phyloP scores from a whole-genome alignment of 2,113 vertebrate genomes.

The Donacobius atricapilla region DNA sequence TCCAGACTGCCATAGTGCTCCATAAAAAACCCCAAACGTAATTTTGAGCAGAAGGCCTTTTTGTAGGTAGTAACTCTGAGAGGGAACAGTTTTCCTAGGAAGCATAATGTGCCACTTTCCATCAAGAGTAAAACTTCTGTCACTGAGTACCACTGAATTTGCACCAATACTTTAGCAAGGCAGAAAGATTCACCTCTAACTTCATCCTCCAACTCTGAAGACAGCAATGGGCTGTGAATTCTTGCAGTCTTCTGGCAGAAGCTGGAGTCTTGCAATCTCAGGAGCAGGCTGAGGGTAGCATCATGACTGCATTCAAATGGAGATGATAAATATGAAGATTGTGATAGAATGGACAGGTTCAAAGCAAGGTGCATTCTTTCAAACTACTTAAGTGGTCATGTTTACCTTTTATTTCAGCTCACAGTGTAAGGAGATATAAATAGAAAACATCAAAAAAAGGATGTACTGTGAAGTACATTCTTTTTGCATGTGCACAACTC shows the following conservation, averaged over 20 bases:
- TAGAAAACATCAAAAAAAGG: background rate
- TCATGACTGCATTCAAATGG: background rate
- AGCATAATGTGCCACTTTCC: background rate
- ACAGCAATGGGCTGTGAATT: background rate
- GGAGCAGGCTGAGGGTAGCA: background rate
- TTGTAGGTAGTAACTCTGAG: background rate
- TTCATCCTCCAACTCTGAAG: background rate
- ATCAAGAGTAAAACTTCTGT: background rate
- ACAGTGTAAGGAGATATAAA: background rate
- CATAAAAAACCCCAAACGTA: fast-evolving
- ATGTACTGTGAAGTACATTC: background rate
- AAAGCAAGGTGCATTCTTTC: background rate
- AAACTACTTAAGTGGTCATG: background rate
- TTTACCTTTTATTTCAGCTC: background rate
- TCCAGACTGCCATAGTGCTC: background rate
- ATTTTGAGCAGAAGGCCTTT: background rate
- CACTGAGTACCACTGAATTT: background rate
- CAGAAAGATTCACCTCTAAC: background rate
- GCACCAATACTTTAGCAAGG: background rate
- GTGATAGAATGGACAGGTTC: background rate
- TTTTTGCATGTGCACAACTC: background rate
- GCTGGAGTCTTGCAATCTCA: background rate
- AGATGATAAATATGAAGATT: background rate
- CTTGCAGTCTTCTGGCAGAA: background rate
- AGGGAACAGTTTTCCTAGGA: background rate